phyloP scores from a whole-genome alignment of 1,140 invertebrate genomes.

The Philotrypesis tridentata region DNA sequence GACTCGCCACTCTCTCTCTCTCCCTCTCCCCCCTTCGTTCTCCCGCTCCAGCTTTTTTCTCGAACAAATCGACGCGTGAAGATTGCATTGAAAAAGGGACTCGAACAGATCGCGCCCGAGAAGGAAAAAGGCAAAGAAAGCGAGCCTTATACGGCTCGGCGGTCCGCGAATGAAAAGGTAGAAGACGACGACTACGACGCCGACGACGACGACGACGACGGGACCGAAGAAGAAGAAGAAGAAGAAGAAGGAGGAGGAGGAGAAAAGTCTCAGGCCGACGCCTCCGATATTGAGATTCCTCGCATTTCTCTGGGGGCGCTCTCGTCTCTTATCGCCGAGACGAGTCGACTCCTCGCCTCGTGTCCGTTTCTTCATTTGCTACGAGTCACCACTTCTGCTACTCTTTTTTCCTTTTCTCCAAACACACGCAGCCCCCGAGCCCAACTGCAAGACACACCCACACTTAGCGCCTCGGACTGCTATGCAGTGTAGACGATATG shows the following conservation, averaged over 20 bases:
- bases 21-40: too few species aligned
- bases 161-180: constrained; percentile 17
- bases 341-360: not conserved
- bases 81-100: constrained; percentile 34
- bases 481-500: too few species aligned
- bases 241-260: not conserved
- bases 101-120: not conserved
- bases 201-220: too few species aligned
- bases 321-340: constrained; percentile 6
- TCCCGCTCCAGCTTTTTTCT: too few species aligned
- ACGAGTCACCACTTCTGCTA: not conserved
- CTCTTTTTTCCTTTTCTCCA: not conserved
- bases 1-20: not conserved
- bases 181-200: not conserved
- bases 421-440: too few species aligned
- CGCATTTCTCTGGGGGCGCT: constrained; percentile 24
- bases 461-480: too few species aligned
- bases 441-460: too few species aligned
- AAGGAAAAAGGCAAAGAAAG: not conserved
- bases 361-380: constrained; percentile 44
- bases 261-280: constrained; percentile 21
- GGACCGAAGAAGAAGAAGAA: not conserved
- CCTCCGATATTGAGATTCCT: constrained; percentile 41
- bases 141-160: not conserved
- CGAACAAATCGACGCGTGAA: constrained; percentile 33